phyloP scores from a whole-genome alignment of 2,888 invertebrate genomes.

The Hedya salicella region DNA sequence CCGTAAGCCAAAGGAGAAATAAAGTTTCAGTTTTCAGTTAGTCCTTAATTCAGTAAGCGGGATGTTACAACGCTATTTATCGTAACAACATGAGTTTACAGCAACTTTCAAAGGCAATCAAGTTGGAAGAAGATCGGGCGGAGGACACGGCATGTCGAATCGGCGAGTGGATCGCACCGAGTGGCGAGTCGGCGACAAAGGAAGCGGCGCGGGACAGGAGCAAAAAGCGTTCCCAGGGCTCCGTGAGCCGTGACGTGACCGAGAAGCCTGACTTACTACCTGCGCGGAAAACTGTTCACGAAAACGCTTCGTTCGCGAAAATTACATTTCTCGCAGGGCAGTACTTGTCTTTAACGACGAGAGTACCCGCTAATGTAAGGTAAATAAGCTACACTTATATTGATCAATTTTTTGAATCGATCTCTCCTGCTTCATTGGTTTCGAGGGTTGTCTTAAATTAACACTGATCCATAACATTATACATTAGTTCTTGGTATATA shows the following conservation, averaged over 20 bases:
- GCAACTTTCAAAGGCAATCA: background rate
- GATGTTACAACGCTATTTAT: too few species aligned
- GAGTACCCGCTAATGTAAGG: too few species aligned
- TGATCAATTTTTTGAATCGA: background rate
- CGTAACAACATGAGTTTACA: background rate
- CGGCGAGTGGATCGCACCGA: background rate
- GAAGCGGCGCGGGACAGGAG: slow-evolving; percentile 24
- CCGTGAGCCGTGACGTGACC: background rate
- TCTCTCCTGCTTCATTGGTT: too few species aligned
- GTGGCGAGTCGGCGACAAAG: slow-evolving; percentile 22
- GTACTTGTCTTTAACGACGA: too few species aligned
- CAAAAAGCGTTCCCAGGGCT: slow-evolving; percentile 34
- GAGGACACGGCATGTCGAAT: slow-evolving; percentile 23
- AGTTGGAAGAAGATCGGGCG: background rate
- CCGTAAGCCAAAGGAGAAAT: too few species aligned
- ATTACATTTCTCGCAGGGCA: too few species aligned
- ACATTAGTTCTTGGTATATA: too few species aligned
- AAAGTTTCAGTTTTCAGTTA: too few species aligned
- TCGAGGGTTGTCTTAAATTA: too few species aligned
- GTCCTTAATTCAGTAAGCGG: too few species aligned
- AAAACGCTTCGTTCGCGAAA: too few species aligned
- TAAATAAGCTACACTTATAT: background rate
- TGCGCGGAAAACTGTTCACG: background rate
- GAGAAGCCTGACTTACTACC: background rate
- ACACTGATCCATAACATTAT: too few species aligned